Conservation (phyloP, 2,113 vertebrate species). For the Epinephelus cyanopodus region DNA sequence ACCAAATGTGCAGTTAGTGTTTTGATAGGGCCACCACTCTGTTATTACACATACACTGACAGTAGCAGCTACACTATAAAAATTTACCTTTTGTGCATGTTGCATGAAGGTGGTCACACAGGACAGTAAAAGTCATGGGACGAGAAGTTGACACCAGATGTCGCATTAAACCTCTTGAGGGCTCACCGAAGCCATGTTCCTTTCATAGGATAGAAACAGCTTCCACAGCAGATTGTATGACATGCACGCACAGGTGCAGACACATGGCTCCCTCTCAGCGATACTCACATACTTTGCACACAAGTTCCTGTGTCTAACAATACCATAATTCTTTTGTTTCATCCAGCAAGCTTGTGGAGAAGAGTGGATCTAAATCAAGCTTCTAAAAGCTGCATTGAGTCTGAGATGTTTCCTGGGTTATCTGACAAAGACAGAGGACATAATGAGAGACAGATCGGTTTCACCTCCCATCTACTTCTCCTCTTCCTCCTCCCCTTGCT, state of each 20-base stretch:
- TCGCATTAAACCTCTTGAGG: conserved; percentile 36
- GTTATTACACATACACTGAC: conserved; percentile 2
- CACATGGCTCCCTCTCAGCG: conserved; percentile 47
- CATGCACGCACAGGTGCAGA: conserved; percentile 47
- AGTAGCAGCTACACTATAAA: conserved; percentile 1
- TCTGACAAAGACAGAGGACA: conserved; percentile 80
- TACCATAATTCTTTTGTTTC: conserved; percentile 77
- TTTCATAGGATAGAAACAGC: conserved; percentile 44
- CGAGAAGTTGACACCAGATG: conserved; percentile 35
- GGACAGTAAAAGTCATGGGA: conserved; percentile 31
- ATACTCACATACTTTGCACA: conserved; percentile 55
- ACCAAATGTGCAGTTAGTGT: not conserved
- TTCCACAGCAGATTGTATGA: conserved; percentile 59
- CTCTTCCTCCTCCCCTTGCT: conserved; percentile 60
- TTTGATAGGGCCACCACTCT: conserved; percentile 4
- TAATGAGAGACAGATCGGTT: conserved; percentile 78
- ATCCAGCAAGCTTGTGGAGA: conserved; percentile 55
- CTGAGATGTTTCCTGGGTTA: conserved; percentile 79
- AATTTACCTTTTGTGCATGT: conserved; percentile 14
- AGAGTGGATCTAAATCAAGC: conserved; percentile 76
- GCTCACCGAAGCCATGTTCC: conserved; percentile 38
- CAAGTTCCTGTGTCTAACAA: conserved; percentile 69
- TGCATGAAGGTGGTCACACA: conserved; percentile 28
- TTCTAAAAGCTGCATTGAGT: conserved; percentile 72
- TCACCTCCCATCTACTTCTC: conserved; percentile 65